These are phyloP conservation scores for Tachystola acroxantha DNA, from an alignment of 2,888 invertebrate genomes.

Conservation along the genomic window DNA sequence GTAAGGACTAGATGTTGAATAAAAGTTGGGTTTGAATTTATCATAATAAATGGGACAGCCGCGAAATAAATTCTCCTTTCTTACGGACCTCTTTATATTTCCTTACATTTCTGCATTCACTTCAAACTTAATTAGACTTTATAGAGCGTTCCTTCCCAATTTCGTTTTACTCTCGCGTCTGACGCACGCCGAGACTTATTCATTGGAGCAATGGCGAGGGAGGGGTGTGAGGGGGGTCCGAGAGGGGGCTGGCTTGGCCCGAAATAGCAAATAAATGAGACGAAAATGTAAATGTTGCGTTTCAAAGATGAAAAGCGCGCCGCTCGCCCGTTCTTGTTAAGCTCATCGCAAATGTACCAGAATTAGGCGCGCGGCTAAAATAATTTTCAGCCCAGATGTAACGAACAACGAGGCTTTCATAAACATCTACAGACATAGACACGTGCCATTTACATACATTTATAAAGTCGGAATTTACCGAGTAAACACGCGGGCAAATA, in stretches of 20 bases:
- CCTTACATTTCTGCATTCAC: slow-evolving; percentile 72
- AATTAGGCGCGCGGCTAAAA: slow-evolving; percentile 71
- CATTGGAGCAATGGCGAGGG: slow-evolving; percentile 58
- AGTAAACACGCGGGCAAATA: no score
- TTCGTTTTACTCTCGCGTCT: slow-evolving; percentile 67
- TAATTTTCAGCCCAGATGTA: slow-evolving; percentile 72
- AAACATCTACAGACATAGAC: slow-evolving; percentile 19
- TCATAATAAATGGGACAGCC: slow-evolving; percentile 19
- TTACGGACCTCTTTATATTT: slow-evolving; percentile 62
- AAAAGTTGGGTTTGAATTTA: slow-evolving; percentile 10
- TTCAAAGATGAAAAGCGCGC: slow-evolving; percentile 76
- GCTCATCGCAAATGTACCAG: slow-evolving; percentile 76
- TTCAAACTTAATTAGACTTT: slow-evolving; percentile 77
- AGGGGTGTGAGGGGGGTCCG: slow-evolving; percentile 30
- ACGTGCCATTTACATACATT: slow-evolving; percentile 6
- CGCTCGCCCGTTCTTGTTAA: slow-evolving; percentile 70
- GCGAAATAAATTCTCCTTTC: slow-evolving; percentile 49
- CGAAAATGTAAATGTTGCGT: slow-evolving; percentile 79
- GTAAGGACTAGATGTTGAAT: background rate
- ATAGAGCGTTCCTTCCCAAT: slow-evolving; percentile 77
- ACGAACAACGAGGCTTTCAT: slow-evolving; percentile 31
- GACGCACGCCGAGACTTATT: slow-evolving; percentile 73
- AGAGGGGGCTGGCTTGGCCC: slow-evolving; percentile 48
- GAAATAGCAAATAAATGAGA: slow-evolving; percentile 79
- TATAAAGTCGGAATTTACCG: slow-evolving; percentile 6